Evolutionary conservation across 2,797 vertebrate genomes (phyloP), one percentile per base, ranked within the genome.

Genomic region (Mus spretus): DNA sequence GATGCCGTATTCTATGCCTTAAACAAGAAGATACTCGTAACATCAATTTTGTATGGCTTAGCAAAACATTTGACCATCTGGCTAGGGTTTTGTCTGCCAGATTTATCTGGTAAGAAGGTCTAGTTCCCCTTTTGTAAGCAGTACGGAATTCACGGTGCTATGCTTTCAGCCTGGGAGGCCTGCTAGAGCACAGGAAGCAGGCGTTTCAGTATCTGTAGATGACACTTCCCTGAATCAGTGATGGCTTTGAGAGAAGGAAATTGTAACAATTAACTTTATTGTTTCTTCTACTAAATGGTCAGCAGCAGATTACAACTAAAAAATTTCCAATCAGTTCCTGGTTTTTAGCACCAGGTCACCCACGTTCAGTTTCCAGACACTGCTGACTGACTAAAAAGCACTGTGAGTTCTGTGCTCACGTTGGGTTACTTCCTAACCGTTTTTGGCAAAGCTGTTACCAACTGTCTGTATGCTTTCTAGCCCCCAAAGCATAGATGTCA

Each of bases 321-420:
- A 89, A 13, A 89, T 87, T 96, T 97, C 94, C 50, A 86, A 70
- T 34, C 13, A 80, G 53, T 55, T 81, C 81, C 90, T n/a, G 86
- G 24, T 55, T 93, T 90, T 89, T 50, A 72, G 77, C 44, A 92
- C 17, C 70, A 94, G 59, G 28, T 93, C 70, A 93, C 44, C 50
- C 10, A 94, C 37, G 55, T 90, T 91, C 77, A 47, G 37, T 81
- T 91, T 88, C 50, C 19, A 59, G 53, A 65, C 26, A 84, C 24
- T 89, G 70, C 22, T 47, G 90, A 70, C 22, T 50, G 92, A 70
- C 72, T 87, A 37, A 24, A 84, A 28, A 80, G 53, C 10, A 79
- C 55, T 85, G 81, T 37, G n/a, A n/a, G 40, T 75, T 95, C 85
- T 79, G 34, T 77, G 47, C 74, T 93, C 95, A 79, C 61, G 88